A percentile compares a stretch with the other conserved stretches of the same genome.
Conservation (phyloP, 2,888 invertebrate genomes). For the Synanthedon formicaeformis region DNA sequence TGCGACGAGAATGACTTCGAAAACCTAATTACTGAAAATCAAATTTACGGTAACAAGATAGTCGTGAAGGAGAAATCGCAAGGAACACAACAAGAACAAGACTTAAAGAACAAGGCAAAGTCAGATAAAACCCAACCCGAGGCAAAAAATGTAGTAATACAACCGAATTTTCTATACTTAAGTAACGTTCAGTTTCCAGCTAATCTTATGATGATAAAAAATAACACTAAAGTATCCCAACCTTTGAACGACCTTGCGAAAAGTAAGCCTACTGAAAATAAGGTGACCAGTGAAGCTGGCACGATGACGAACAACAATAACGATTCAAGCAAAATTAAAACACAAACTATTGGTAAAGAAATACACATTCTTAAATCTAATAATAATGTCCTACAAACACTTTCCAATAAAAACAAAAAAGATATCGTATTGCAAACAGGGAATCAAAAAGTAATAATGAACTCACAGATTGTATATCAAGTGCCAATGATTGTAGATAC, state of each 20-base stretch:
- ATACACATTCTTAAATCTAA: conserved; percentile 40
- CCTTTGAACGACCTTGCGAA: conserved; percentile 23
- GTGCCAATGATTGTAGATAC: conserved; percentile 46
- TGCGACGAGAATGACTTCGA: conserved; percentile 67
- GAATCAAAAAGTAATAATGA: conserved; percentile 47
- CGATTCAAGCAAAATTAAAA: background rate
- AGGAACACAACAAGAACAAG: conserved; percentile 50
- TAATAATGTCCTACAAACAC: conserved; percentile 37
- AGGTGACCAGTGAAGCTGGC: conserved; percentile 12
- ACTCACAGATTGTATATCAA: conserved; percentile 54
- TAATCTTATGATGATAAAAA: conserved; percentile 63
- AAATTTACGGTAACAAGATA: conserved; percentile 68
- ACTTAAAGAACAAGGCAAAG: conserved; percentile 35
- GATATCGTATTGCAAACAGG: conserved; percentile 39
- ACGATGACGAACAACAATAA: conserved; percentile 4
- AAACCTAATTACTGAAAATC: conserved; percentile 67
- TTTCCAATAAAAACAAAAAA: conserved; percentile 34
- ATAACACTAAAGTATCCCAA: conserved; percentile 34
- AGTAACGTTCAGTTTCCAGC: conserved; percentile 57
- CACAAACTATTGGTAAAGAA: conserved; percentile 21
- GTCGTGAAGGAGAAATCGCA: conserved; percentile 68
- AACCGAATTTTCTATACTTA: conserved; percentile 57
- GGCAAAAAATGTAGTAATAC: conserved; percentile 45
- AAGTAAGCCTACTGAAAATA: conserved; percentile 34
- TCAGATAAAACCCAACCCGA: conserved; percentile 33